A percentile compares a stretch with the other conserved stretches of the same genome.
Conservation (phyloP, 1,140 invertebrate genomes). For the Adelges cooleyi region DNA sequence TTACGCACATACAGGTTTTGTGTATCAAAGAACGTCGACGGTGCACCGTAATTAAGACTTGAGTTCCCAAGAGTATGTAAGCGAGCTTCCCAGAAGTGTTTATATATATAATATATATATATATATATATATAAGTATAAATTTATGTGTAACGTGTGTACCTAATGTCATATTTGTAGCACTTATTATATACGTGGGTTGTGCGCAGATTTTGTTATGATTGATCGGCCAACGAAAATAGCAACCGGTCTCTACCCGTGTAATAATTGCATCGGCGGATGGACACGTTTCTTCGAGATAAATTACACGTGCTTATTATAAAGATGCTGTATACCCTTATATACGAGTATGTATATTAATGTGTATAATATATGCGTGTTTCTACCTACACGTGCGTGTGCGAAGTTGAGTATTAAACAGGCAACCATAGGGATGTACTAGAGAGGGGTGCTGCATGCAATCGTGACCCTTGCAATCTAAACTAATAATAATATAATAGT, state of each 20-base stretch:
- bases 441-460: no score
- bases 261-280: constrained; percentile 5
- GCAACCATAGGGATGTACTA: no score
- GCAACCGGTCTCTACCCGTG: neutral
- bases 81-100: neutral
- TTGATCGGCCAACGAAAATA: constrained; percentile 1
- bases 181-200: neutral
- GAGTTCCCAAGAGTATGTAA: neutral
- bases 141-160: no score
- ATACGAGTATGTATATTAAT: no score
- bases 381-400: neutral
- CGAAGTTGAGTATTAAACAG: neutral
- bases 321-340: no score
- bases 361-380: no score
- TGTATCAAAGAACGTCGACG: neutral
- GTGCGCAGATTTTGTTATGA: neutral
- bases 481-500: no score
- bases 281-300: neutral
- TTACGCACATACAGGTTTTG: neutral
- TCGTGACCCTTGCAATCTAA: no score
- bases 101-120: no score
- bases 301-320: constrained; percentile 6
- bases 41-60: neutral
- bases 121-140: no score
- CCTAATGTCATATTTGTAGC: no score